These are phyloP conservation scores for Pollimyrus isidori DNA, from an alignment of 2,113 vertebrate species.

Conservation along the genomic window DNA sequence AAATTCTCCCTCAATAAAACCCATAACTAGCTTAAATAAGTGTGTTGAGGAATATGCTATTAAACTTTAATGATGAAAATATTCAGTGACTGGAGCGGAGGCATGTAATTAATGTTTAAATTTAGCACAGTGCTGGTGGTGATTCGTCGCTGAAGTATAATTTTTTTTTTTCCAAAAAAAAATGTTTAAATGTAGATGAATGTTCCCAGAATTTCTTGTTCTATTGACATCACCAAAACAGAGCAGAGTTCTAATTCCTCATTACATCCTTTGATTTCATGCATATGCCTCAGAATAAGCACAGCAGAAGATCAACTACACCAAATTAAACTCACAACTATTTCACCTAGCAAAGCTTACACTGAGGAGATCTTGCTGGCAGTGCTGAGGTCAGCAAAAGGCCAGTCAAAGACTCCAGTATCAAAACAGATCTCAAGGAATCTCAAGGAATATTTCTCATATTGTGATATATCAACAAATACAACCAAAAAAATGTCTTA, in stretches of 20 bases:
- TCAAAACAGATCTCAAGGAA: background rate
- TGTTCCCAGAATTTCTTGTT: background rate
- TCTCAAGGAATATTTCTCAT: background rate
- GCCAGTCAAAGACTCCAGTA: background rate
- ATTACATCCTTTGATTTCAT: background rate
- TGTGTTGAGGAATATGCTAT: conserved; percentile 11
- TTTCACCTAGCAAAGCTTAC: background rate
- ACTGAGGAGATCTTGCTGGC: background rate
- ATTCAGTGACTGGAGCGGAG: conserved; percentile 12
- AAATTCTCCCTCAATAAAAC: conserved; percentile 27
- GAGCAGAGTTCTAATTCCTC: background rate
- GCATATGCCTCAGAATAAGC: background rate
- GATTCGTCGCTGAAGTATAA: background rate
- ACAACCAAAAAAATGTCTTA: background rate
- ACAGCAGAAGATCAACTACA: background rate
- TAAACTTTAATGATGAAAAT: conserved; percentile 30
- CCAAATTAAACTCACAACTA: background rate
- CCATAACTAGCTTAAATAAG: conserved; percentile 23
- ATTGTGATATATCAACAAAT: background rate
- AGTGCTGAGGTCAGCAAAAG: background rate
- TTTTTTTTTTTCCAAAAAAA: background rate
- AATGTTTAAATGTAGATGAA: background rate
- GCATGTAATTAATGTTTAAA: conserved; percentile 25
- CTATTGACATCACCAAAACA: background rate
- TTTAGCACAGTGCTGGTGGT: conserved; percentile 12